Conservation (phyloP, 2,797 vertebrate genomes). For the Trachurus trachurus region DNA sequence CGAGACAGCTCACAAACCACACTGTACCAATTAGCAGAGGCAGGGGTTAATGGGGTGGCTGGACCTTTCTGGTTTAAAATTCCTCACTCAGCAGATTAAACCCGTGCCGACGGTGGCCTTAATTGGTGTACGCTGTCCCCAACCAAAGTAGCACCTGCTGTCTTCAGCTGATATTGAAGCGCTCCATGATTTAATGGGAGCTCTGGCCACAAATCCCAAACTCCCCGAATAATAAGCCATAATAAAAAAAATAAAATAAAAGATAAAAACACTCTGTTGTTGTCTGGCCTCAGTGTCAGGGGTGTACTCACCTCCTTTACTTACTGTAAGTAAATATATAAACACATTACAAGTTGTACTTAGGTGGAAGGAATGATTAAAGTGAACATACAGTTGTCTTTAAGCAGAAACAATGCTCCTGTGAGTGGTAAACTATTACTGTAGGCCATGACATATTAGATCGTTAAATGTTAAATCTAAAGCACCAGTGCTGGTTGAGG, state of each 20-base stretch:
- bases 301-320: not conserved
- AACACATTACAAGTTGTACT: not conserved
- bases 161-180: constrained; percentile 25
- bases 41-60: constrained; percentile 53
- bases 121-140: constrained; percentile 37
- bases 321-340: not conserved
- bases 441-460: not conserved
- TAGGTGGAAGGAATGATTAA: not conserved
- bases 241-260: not conserved
- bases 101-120: constrained; percentile 34
- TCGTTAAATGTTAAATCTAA: too few species aligned
- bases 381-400: too few species aligned
- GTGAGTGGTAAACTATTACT: not conserved
- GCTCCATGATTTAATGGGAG: constrained; percentile 41
- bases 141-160: constrained; percentile 39
- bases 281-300: not conserved
- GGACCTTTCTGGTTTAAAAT: constrained; percentile 26
- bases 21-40: constrained; percentile 33
- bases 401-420: not conserved
- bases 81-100: constrained; percentile 53
- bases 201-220: constrained; percentile 30
- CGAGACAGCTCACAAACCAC: constrained; percentile 22
- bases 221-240: constrained; percentile 44
- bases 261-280: not conserved
- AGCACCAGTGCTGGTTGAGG: not conserved